These are phyloP conservation scores for Ornithoptera priamus DNA, from an alignment of 2,888 invertebrate genomes.

Conservation along the genomic window DNA sequence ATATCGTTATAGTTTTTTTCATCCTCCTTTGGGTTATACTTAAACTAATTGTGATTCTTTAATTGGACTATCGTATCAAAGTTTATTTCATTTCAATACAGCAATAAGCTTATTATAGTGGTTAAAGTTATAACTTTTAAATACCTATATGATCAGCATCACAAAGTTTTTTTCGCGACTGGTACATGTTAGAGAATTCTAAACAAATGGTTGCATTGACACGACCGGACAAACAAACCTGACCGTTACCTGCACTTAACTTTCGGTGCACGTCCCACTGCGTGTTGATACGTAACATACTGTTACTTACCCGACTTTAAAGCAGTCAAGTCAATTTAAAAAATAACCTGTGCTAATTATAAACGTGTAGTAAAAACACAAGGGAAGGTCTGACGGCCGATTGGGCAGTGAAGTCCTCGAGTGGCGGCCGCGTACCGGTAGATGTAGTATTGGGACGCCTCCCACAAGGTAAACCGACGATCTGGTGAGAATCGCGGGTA, in stretches of 20 bases:
- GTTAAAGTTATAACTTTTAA: not conserved
- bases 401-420: no score
- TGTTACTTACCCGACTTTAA: slow-evolving; percentile 16
- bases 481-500: no score
- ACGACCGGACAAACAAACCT: slow-evolving; percentile 18
- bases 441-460: no score
- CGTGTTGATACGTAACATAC: slow-evolving; percentile 27
- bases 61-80: not conserved
- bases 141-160: not conserved
- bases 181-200: not conserved
- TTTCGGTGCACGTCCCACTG: slow-evolving; percentile 34
- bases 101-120: not conserved
- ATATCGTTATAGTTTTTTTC: not conserved
- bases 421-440: no score
- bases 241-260: slow-evolving; percentile 36
- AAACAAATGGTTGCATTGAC: slow-evolving; percentile 19
- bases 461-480: no score
- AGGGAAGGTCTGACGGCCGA: no score
- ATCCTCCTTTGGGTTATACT: not conserved
- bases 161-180: not conserved
- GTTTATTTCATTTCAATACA: not conserved
- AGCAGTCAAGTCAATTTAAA: not conserved
- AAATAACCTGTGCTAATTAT: not conserved
- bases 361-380: no score
- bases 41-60: not conserved